Evolutionary conservation across 37 sponge, comb jelly and placozoan genomes (phyloP).

Genomic region (Aplysina aerophoba): DNA sequence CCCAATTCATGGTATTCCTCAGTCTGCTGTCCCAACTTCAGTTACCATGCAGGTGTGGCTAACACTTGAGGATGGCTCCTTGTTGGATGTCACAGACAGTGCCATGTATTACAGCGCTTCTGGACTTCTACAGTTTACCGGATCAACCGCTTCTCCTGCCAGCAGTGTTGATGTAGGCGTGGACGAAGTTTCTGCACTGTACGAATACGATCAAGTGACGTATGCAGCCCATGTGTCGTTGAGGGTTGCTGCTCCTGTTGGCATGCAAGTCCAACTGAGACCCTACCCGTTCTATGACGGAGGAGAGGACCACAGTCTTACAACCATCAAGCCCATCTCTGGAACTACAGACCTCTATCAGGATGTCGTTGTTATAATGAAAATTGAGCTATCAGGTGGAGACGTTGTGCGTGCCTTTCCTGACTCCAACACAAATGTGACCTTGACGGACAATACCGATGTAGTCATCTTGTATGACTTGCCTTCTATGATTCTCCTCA

Average conservation of each 20-base stretch:
- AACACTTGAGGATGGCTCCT: background rate
- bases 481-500: background rate
- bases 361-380: background rate
- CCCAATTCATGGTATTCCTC: background rate
- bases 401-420: background rate
- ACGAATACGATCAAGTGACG: background rate
- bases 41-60: background rate
- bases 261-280: background rate
- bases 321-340: background rate
- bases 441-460: background rate
- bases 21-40: background rate
- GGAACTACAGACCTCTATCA: constrained; percentile 13
- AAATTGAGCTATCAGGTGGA: background rate
- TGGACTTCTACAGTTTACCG: background rate
- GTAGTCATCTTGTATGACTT: background rate
- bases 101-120: background rate
- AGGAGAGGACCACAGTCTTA: background rate
- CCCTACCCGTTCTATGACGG: constrained; percentile 8
- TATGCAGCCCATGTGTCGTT: background rate
- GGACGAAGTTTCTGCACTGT: background rate
- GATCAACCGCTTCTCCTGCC: background rate
- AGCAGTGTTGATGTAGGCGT: background rate
- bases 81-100: background rate
- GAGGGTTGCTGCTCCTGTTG: background rate
- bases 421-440: background rate